These are phyloP conservation scores for Psittacula echo DNA, from an alignment of 2,797 vertebrate genomes.

Conservation along the genomic window DNA sequence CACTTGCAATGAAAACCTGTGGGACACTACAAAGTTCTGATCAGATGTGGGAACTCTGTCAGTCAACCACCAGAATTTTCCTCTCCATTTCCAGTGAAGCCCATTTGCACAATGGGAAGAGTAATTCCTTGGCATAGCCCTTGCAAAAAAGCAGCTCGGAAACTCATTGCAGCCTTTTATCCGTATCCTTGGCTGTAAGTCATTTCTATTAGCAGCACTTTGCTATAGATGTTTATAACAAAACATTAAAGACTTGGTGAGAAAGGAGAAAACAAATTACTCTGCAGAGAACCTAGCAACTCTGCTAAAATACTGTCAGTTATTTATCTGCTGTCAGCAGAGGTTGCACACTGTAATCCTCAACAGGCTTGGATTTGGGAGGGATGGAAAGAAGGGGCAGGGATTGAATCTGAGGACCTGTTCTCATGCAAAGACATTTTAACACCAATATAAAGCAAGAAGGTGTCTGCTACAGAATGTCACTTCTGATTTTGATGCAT, in stretches of 20 bases:
- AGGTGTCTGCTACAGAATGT: conserved; percentile 49
- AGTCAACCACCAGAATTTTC: neutral
- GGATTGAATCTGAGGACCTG: conserved; percentile 42
- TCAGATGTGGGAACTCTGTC: neutral
- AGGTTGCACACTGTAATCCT: conserved; percentile 64
- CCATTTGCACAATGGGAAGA: neutral
- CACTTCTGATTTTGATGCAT: conserved; percentile 49
- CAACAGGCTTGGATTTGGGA: conserved; percentile 28
- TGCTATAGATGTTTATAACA: conserved; percentile 64
- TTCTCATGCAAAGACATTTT: conserved; percentile 65
- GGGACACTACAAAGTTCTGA: neutral
- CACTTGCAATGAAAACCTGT: neutral
- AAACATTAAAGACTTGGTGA: conserved; percentile 68
- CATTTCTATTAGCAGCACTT: conserved; percentile 64
- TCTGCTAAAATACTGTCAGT: conserved; percentile 69
- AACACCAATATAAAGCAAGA: conserved; percentile 62
- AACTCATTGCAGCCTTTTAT: neutral
- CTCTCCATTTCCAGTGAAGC: neutral
- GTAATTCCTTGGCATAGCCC: neutral
- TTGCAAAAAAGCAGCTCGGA: conserved; percentile 18
- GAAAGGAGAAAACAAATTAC: conserved; percentile 74
- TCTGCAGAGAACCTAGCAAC: conserved; percentile 64
- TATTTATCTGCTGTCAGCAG: conserved; percentile 74
- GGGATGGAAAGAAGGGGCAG: conserved; percentile 47
- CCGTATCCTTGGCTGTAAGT: conserved; percentile 47